phyloP scores from a whole-genome alignment of 1,140 invertebrate species.

The Akabosia matsudoensis region DNA sequence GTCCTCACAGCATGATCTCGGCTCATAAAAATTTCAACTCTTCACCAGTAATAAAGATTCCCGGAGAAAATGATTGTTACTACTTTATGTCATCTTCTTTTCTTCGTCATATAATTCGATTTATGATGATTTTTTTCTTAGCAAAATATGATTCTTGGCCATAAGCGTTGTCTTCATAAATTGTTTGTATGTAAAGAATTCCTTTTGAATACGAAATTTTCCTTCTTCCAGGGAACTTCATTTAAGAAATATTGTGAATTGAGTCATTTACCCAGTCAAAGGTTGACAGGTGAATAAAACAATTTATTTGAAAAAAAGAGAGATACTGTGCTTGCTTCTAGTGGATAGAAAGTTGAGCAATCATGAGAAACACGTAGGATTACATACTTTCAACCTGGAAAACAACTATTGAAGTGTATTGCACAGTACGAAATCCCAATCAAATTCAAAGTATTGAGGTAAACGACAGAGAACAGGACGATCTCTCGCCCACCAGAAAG shows the following conservation, averaged over 20 bases:
- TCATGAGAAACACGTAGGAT: too few relatives aligned
- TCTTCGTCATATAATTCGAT: background rate
- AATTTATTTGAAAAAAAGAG: background rate
- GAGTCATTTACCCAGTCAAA: slow-evolving; percentile 15
- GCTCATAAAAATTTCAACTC: slow-evolving; percentile 42
- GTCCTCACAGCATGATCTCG: slow-evolving; percentile 37
- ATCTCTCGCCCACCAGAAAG: slow-evolving; percentile 2
- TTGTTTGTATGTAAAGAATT: background rate
- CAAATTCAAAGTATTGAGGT: too few relatives aligned
- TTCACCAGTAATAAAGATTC: slow-evolving; percentile 16
- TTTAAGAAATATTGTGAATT: slow-evolving; percentile 9
- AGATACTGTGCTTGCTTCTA: too few relatives aligned
- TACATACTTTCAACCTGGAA: too few relatives aligned
- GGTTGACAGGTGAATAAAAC: slow-evolving; percentile 11
- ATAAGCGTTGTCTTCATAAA: background rate
- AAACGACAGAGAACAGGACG: background rate
- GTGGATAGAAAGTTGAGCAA: too few relatives aligned
- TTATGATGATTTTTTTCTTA: slow-evolving; percentile 22
- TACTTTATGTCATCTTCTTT: background rate
- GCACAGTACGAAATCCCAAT: too few relatives aligned
- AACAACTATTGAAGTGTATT: too few relatives aligned
- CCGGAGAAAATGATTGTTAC: background rate
- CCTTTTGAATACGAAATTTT: background rate
- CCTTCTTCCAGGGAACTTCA: background rate
- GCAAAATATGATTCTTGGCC: slow-evolving; percentile 2